Percentiles rank a stretch among this genome's conserved stretches.
phyloP scores from a whole-genome alignment of 2,797 vertebrate species.

The Lycodopsis pacificus region DNA sequence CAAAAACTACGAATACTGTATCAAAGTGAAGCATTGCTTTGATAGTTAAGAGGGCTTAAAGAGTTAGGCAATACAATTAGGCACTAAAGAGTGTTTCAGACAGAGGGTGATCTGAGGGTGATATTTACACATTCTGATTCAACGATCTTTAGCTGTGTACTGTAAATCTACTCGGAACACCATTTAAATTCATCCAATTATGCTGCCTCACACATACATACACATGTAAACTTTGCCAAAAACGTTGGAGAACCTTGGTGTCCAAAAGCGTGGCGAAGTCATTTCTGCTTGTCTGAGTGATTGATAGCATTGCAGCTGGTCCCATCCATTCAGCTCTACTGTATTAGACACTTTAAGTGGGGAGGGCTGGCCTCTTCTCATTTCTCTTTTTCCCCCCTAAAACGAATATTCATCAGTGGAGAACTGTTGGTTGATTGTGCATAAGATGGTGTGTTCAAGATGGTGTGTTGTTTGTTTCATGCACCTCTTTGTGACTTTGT shows the following conservation, averaged over 20 bases:
- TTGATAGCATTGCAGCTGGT: slow-evolving; percentile 37
- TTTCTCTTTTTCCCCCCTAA: neutral
- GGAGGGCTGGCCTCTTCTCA: slow-evolving; percentile 10
- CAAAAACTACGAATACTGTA: slow-evolving; percentile 36
- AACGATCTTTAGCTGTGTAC: neutral
- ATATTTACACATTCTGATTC: neutral
- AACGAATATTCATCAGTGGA: neutral
- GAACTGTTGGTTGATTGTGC: slow-evolving; percentile 4
- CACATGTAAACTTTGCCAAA: slow-evolving; percentile 2
- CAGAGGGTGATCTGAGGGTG: no score
- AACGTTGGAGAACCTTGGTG: neutral
- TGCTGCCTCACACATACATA: neutral
- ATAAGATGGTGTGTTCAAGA: slow-evolving; percentile 10
- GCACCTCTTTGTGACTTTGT: no score
- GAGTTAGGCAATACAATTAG: no score
- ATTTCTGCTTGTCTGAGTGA: slow-evolving; percentile 40
- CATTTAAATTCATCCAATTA: neutral
- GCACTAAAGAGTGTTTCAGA: no score
- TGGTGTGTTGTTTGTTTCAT: neutral
- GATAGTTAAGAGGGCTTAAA: slow-evolving; percentile 24
- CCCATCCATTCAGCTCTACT: slow-evolving; percentile 34
- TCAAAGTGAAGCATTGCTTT: slow-evolving; percentile 38
- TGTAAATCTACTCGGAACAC: neutral
- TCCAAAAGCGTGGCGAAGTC: slow-evolving; percentile 9
- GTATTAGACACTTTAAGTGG: slow-evolving; percentile 7